phyloP scores from a whole-genome alignment of 2,797 vertebrate genomes.

The Falco naumanni region DNA sequence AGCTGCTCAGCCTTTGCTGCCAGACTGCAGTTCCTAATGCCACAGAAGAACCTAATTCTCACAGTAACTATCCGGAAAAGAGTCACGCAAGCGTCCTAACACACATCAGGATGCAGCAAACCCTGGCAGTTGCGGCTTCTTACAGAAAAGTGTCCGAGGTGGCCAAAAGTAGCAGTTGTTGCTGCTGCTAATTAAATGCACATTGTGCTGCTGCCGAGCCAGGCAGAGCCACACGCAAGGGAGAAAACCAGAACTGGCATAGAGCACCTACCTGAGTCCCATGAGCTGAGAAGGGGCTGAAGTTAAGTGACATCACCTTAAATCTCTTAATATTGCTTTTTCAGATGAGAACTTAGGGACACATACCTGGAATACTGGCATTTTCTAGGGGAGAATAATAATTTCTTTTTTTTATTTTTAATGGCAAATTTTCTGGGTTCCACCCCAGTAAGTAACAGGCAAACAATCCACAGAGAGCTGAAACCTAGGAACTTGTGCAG shows the following conservation, averaged over 20 bases:
- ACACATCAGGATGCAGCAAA: neutral
- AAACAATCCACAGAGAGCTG: neutral
- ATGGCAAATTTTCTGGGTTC: neutral
- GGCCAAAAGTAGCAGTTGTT: neutral
- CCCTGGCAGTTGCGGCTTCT: neutral
- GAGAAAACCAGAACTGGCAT: neutral
- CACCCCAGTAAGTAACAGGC: neutral
- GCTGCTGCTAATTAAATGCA: neutral
- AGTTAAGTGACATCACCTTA: neutral
- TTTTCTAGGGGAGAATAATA: neutral
- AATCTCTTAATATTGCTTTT: neutral
- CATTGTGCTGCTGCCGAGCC: accelerated
- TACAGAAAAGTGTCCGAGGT: neutral
- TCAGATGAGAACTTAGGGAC: neutral
- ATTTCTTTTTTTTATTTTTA: neutral
- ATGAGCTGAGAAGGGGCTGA: accelerated
- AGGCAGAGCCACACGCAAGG: neutral
- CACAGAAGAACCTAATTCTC: neutral
- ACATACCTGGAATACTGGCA: accelerated
- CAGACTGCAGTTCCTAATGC: neutral
- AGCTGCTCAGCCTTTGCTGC: neutral
- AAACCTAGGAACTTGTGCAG: neutral
- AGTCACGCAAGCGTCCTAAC: neutral
- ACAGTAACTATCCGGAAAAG: neutral
- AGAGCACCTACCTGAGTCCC: accelerated